Evolutionary conservation across 2,113 vertebrate genomes (phyloP).

Genomic region (Myiagra hebetior): DNA sequence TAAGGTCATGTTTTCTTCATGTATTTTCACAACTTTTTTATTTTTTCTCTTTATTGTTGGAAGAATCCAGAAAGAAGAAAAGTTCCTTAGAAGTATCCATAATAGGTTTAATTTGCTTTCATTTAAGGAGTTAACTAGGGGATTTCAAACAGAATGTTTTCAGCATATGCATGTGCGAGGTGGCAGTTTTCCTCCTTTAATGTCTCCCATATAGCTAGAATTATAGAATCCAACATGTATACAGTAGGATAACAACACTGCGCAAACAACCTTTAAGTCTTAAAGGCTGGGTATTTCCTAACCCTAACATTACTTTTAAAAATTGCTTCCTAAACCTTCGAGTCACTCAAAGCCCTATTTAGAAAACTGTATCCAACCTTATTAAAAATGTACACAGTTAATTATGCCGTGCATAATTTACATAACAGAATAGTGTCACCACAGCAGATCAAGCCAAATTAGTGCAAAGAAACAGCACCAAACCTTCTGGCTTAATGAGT

Average conservation of each 20-base stretch:
- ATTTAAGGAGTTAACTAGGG: not conserved
- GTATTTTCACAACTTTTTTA: not conserved
- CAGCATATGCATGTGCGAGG: not conserved
- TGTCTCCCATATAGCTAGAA: not conserved
- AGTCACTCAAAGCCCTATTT: not conserved
- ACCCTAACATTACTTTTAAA: not conserved
- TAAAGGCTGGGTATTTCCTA: not conserved
- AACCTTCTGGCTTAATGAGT: not conserved
- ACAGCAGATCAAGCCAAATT: slow-evolving; percentile 1
- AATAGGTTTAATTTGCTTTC: not conserved
- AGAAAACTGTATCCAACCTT: not conserved
- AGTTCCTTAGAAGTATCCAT: not conserved
- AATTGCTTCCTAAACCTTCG: not conserved
- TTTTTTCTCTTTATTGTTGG: not conserved
- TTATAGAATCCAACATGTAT: not conserved
- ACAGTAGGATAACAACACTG: not conserved
- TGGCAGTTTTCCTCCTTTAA: not conserved
- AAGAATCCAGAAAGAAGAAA: not conserved
- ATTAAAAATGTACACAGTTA: slow-evolving; percentile 25
- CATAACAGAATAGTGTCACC: not conserved
- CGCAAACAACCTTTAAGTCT: not conserved
- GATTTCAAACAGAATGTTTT: not conserved
- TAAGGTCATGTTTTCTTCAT: not conserved
- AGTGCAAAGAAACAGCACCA: not conserved
- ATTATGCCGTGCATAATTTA: not conserved